These are phyloP conservation scores for Augochlora pura DNA, from an alignment of 1,140 invertebrate species.

Conservation along the genomic window DNA sequence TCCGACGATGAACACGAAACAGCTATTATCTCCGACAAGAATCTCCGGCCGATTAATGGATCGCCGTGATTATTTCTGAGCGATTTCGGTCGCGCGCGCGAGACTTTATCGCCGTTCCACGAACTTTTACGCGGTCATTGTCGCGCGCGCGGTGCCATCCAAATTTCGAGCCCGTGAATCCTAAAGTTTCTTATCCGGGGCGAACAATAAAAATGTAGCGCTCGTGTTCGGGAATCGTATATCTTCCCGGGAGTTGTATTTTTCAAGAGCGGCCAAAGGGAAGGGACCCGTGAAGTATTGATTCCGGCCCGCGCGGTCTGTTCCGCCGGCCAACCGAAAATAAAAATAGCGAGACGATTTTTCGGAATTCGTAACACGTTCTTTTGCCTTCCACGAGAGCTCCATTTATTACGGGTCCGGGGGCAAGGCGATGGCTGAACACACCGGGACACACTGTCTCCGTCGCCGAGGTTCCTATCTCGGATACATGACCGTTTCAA, in stretches of 20 bases:
- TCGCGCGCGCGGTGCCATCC: too few species aligned
- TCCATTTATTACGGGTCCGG: neutral
- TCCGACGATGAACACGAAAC: neutral
- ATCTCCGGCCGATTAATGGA: neutral
- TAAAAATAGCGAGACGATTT: neutral
- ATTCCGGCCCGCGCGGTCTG: neutral
- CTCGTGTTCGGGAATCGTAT: neutral
- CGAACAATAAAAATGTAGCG: neutral
- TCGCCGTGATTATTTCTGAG: neutral
- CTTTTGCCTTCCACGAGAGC: neutral
- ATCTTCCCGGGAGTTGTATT: neutral
- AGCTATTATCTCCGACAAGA: neutral
- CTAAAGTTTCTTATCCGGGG: neutral
- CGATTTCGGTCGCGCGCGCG: neutral
- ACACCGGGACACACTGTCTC: neutral
- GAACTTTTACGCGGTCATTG: too few species aligned
- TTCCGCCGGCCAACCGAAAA: neutral
- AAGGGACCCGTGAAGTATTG: slow-evolving; percentile 2
- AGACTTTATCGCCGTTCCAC: too few species aligned
- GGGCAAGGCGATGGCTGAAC: neutral
- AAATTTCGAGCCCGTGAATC: neutral
- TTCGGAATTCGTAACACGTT: neutral
- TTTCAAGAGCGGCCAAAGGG: neutral
- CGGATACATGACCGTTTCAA: too few species aligned
- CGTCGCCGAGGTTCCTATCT: neutral